Evolutionary conservation across 2,113 vertebrate species (phyloP).

Genomic region (Nipponia nippon): DNA sequence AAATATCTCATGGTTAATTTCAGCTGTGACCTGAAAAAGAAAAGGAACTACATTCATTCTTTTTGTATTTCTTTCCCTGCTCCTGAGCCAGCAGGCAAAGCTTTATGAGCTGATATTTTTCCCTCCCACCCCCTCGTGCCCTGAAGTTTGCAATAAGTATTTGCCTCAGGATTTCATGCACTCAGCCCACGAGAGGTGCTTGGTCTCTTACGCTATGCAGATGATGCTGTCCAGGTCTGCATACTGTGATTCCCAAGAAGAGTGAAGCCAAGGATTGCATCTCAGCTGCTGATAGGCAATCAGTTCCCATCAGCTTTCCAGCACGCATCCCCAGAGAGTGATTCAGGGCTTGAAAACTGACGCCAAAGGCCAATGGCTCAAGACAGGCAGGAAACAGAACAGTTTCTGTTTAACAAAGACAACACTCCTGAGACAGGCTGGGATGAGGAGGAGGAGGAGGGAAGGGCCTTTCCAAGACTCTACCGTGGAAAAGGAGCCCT

Average conservation of each 20-base stretch:
- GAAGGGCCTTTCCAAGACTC: background rate
- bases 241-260: background rate
- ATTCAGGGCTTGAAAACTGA: background rate
- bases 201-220: background rate
- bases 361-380: background rate
- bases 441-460: background rate
- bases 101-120: background rate
- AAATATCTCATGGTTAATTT: background rate
- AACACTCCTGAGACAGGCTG: background rate
- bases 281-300: conserved; percentile 28
- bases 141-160: background rate
- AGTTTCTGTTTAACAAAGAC: background rate
- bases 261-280: background rate
- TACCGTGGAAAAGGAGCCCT: background rate
- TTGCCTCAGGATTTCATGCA: background rate
- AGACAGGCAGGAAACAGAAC: conserved; percentile 24
- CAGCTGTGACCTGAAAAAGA: conserved; percentile 6
- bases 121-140: background rate
- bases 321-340: background rate
- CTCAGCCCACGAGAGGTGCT: background rate
- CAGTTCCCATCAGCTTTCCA: background rate
- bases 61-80: background rate
- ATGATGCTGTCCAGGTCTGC: background rate
- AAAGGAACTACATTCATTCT: background rate
- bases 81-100: background rate